Base-by-base conservation (phyloP, 2,888 invertebrate species). In the Dynastes tityus region DNA sequence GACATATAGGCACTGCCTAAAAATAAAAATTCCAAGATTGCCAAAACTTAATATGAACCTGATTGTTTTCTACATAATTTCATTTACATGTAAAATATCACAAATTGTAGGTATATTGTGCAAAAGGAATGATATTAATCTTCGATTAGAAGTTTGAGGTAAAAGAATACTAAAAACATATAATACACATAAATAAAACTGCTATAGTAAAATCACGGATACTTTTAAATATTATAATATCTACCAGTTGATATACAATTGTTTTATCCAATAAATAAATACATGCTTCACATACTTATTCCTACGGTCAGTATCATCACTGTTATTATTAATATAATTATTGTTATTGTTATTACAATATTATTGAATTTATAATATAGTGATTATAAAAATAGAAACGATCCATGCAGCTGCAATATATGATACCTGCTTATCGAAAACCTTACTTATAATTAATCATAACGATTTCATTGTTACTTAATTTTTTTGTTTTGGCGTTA, bases 221-320 rank as follows among this genome's bases (percentile, higher is more conserved):
- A 73, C 2, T 40, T 61, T 74, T 61, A 74, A 74, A 51, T 75
- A 40, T 75, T 68, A 22, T 53, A 73, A 75, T 77, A 67, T 58
- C 61, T 74, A 45, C 73, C 61, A 63, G 27, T 49, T 68, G 77
- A 77, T 68, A 77, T 61, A 68, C 53, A 55, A 67, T 68, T 73
- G 63, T 55, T 63, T 70, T 76, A 79, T 74, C 78, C 74, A 67
- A 79, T 75, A 79, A 79, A 79, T 68, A 79, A 79, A 79, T 63
- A 79, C 75, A 79, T 79, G 74, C 68, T 76, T 76, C 70, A 75
- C 58, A 75, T 75, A 70, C 67, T 75, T 76, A 79, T 76, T 29
- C 32, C 67, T 76, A 78, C 53, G 65, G 6, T 79, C 70, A 76
- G 55, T 68, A 77, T 68, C 58, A 45, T 77, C 49, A 32, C 53